Conservation (phyloP, 1,140 invertebrate species). For the Sinella curviseta region DNA sequence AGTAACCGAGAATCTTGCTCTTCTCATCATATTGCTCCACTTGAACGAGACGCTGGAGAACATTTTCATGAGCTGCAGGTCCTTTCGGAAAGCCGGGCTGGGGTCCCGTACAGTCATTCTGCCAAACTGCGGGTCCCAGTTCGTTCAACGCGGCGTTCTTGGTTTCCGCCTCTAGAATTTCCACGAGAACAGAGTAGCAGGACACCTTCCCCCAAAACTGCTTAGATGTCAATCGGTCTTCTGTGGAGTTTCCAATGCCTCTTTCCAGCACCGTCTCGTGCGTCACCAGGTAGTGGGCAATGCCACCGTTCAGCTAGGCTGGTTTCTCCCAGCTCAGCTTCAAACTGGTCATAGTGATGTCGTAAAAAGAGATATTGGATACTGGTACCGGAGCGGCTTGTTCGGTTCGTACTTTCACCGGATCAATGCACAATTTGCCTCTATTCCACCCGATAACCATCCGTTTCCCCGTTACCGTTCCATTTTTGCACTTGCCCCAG, state of each 20-base stretch:
- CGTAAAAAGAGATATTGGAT: conserved; percentile 76
- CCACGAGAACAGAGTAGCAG: conserved; percentile 71
- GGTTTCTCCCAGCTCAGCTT: conserved; percentile 90
- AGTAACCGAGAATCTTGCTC: conserved; percentile 82
- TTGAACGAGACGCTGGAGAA: conserved; percentile 81
- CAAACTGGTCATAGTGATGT: conserved; percentile 93
- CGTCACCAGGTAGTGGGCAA: conserved; percentile 86
- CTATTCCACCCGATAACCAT: conserved; percentile 84
- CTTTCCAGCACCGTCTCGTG: conserved; percentile 74
- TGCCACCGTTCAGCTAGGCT: conserved; percentile 82
- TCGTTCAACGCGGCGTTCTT: conserved; percentile 70
- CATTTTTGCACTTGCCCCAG: conserved; percentile 71
- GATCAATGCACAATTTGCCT: conserved; percentile 82
- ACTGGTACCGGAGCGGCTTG: conserved; percentile 74
- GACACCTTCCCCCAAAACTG: conserved; percentile 91
- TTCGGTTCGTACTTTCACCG: conserved; percentile 74
- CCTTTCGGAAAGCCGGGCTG: conserved; percentile 82
- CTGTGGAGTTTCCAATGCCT: conserved; percentile 35
- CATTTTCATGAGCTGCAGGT: conserved; percentile 72
- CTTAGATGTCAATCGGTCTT: conserved; percentile 59
- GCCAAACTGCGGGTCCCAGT: conserved; percentile 72
- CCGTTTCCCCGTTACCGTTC: conserved; percentile 83
- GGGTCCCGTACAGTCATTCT: conserved; percentile 88
- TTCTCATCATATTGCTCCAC: conserved; percentile 79
- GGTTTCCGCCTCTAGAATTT: conserved; percentile 85